These are phyloP conservation scores for Fulica atra DNA, from an alignment of 2,113 vertebrate species.

Conservation along the genomic window DNA sequence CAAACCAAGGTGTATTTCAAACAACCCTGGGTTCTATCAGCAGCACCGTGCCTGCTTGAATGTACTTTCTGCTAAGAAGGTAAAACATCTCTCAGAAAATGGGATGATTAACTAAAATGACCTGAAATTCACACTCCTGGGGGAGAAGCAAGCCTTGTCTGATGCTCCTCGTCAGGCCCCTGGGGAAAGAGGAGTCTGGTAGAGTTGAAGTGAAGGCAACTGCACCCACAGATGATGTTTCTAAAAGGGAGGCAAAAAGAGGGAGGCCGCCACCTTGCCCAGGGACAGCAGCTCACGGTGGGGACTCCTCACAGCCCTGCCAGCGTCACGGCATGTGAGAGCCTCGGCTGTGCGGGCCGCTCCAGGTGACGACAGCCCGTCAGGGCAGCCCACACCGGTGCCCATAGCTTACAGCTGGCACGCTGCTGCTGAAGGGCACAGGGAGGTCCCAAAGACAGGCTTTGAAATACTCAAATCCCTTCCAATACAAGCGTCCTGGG, in stretches of 20 bases:
- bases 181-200: not conserved
- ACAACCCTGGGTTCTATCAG: not conserved
- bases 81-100: not conserved
- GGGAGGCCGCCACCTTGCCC: not conserved
- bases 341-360: fast-evolving
- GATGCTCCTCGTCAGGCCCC: not conserved
- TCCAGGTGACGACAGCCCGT: fast-evolving
- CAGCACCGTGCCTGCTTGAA: not conserved
- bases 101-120: not conserved
- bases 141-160: not conserved
- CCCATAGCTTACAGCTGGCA: not conserved
- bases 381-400: not conserved
- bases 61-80: not conserved
- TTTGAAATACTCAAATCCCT: not conserved
- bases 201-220: not conserved
- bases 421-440: fast-evolving
- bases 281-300: not conserved
- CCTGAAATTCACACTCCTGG: not conserved
- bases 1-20: not conserved
- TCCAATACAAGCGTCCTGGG: not conserved
- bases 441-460: not conserved
- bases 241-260: not conserved
- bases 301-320: not conserved
- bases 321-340: not conserved
- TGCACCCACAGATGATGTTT: not conserved